Evolutionary conservation across 2,113 vertebrate species (phyloP), one percentile per base, ranked within the genome.

Genomic region (Nothobranchius kuhntae): DNA sequence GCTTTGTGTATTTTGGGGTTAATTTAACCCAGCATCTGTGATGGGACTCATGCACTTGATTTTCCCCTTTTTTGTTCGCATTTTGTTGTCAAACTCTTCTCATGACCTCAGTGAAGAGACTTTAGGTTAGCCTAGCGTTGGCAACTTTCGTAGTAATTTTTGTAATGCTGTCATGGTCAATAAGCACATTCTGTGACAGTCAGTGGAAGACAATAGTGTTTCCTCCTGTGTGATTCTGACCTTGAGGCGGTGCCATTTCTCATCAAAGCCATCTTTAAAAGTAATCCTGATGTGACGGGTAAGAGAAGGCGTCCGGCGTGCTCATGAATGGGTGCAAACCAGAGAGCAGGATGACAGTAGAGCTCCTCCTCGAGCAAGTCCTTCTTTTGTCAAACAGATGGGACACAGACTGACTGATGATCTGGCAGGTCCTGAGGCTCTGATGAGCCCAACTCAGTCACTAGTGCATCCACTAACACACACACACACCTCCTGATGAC

Each of bases 371-470:
- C 57, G 68, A 82, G 54, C 73, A 63, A 80, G 75, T 74, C 46
- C 21, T 58, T 72, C 40, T 74, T 71, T 73, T 85, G 83, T 85
- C 78, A 86, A 67, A 74, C 61, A 85, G 81, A 85, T 38, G 30
- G 60, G 68, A 84, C 73, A 48, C 64, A 46, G 55, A 74, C 63
- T 78, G 75, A 85, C 74, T 68, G 76, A 77, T 76, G 78, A 79
- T 53, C 62, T 65, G 65, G 54, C 67, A 61, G 57, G 51, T 78
- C 86, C 82, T 21, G 35, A 65, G 83, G 82, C 80, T 61, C 56
- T 80, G 67, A 70, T 80, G 67, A 70, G 57, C 61, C 58, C 56
- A 21, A 30, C 36, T 53, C 46, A 52, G 70, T 72, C 68, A 36
- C 42, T 54, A 63, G 50, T 45, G 53, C 65, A 38, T 36, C 14